Evolutionary conservation across 2,888 invertebrate species (phyloP), one percentile per base, ranked within the genome.

Genomic region (Adela reaumurella): DNA sequence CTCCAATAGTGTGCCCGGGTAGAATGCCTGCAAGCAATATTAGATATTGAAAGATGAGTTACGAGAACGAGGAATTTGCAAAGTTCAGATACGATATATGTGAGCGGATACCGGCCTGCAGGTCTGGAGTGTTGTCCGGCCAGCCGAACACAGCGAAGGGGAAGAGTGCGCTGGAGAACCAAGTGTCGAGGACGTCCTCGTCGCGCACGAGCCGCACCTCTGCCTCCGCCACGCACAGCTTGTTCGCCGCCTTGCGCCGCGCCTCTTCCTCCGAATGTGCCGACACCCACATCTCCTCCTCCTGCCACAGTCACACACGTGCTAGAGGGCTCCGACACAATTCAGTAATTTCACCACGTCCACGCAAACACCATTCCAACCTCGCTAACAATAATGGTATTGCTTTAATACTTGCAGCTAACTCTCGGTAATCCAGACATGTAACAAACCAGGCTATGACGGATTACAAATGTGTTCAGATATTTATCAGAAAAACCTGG

Each of bases 121-220:
- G 60, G 53, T 84, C 85, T 1, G 78, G 79, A 8, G 82, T 88
- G 52, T 90, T 65, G 52, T 97, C 89, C 0, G 98, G 98, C 99
- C 99, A 99, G 10, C 97, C 98, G 64, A 98, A 93, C 42, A 94
- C 87, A 0, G 97, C 91, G 74, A 99, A 98, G 0, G 99, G 96
- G 67, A 97, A 95, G 43, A 99, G 81, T 0, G 90, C 97, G 0
- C 98, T 93, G 1, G 97, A 97, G 79, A 99, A 99, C 99, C 99
- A 99, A 0, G 99, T 99, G 66, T 99, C 99, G 52, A 99, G 74
- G 0, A 99, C 99, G 74, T 99, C 99, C 43, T 94, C 92, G 65
- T 99, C 98, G 67, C 92, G 87, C 46, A 76, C 66, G 10, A 92
- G 70, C 56, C 81, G 71, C 42, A 86, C 72, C 19, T 70, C 63